Evolutionary conservation across 1,140 invertebrate species (phyloP), one percentile per base, ranked within the genome.

Genomic region (Caenorhabditis inopinata): DNA sequence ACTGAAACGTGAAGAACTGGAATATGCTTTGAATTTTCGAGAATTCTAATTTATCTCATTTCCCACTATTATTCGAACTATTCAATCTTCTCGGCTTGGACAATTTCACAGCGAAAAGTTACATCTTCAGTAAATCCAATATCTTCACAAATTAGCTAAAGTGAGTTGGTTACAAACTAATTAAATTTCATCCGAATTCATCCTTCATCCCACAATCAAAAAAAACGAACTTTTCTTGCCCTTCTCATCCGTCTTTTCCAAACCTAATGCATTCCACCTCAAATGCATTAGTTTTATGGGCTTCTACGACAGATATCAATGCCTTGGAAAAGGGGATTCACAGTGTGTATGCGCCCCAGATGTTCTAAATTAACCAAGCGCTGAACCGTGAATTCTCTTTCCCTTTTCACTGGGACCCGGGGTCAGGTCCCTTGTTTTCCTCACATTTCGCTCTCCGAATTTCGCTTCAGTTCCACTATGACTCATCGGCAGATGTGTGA

Each of bases 201-300:
- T 29, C 32, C 27, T 18, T 42, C 58, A 68, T 32, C 38, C n/a
- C 58, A 32, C n/a, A 68, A 68, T 42, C n/a, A 53, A 68, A 68
- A 68, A 68, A 53, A 68, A 68, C 35, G 27, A 32, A 68, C 35
- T n/a, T n/a, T n/a, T n/a, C 58, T 68, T 68, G 58, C 58, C 58
- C 58, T 68, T 68, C 58, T 68, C 58, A 68, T 42, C 32, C 58
- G 38, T 68, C 58, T 38, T 68, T 42, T 38, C 58, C 51, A 29
- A 42, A 38, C 58, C 32, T 68, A 68, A 68, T 32, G 32, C 58
- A 68, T 68, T 32, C n/a, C 58, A 58, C 51, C 51, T 58, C 51
- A 58, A 68, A 68, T 68, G 32, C 58, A 68, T 68, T 68, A 68
- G 58, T 68, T 68, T 68, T 68, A 68, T 68, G 58, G 58, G 58